These are phyloP conservation scores for Drosophila truncata DNA, from an alignment of 1,140 invertebrate species.

Conservation along the genomic window DNA sequence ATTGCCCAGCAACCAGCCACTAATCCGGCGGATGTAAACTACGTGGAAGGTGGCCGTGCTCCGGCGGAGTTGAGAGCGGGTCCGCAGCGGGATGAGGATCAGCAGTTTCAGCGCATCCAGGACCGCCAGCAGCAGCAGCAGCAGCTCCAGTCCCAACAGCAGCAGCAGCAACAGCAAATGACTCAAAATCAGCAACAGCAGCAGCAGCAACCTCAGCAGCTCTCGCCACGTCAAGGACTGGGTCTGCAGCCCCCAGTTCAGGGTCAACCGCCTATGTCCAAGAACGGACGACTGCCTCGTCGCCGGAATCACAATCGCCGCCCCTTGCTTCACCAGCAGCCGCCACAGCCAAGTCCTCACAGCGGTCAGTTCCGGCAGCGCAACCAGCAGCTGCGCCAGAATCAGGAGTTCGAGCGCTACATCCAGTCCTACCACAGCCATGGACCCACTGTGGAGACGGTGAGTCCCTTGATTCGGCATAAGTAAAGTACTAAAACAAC, in stretches of 20 bases:
- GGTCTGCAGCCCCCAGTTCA: conserved; percentile 52
- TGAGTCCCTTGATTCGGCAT: conserved; percentile 30
- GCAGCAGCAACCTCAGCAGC: conserved; percentile 29
- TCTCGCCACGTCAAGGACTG: conserved; percentile 56
- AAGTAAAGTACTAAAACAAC: neutral
- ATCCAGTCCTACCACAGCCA: conserved; percentile 81
- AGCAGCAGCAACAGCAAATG: conserved; percentile 19
- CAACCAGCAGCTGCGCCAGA: conserved; percentile 74
- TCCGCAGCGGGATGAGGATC: conserved; percentile 48
- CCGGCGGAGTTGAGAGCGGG: conserved; percentile 73
- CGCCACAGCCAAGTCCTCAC: conserved; percentile 36
- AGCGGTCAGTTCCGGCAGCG: conserved; percentile 72
- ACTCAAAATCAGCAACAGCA: conserved; percentile 17
- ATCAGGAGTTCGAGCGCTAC: conserved; percentile 82
- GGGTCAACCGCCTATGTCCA: neutral
- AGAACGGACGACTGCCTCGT: conserved; percentile 48
- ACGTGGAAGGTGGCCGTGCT: conserved; percentile 66
- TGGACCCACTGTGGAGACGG: conserved; percentile 80
- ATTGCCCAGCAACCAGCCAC: conserved; percentile 76
- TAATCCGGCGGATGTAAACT: conserved; percentile 77
- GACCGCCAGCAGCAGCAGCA: conserved; percentile 57
- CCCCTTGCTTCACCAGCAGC: conserved; percentile 59
- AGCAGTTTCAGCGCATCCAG: conserved; percentile 58
- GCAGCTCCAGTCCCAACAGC: conserved; percentile 31
- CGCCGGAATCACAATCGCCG: conserved; percentile 57